These are phyloP conservation scores for Elmis aenea DNA, from an alignment of 2,888 invertebrate genomes.

Conservation along the genomic window DNA sequence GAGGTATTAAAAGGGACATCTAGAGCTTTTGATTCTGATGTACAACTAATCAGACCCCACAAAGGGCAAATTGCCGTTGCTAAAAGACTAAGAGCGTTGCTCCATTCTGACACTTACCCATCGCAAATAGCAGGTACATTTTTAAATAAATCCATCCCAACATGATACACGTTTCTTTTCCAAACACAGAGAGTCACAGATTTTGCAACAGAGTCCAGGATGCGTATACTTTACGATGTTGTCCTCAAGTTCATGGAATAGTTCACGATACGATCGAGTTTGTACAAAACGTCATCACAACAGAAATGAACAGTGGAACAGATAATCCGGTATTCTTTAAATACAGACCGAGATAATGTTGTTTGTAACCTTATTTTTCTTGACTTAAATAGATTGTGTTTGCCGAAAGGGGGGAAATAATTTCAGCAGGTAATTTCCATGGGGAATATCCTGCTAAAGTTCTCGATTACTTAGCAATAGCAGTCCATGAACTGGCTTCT, in stretches of 20 bases:
- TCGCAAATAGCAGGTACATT: conserved; percentile 59
- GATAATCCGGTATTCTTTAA: conserved; percentile 55
- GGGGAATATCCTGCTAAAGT: conserved; percentile 67
- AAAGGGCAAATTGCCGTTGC: conserved; percentile 58
- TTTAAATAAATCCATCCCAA: too few relatives aligned
- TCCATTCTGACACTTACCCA: conserved; percentile 58
- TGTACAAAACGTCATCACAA: conserved; percentile 53
- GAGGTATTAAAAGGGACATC: conserved; percentile 64
- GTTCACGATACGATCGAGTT: conserved; percentile 62
- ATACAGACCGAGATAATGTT: not conserved
- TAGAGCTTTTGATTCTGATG: conserved; percentile 58
- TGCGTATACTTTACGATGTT: conserved; percentile 61
- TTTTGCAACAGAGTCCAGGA: conserved; percentile 63
- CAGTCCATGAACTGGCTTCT: conserved; percentile 58
- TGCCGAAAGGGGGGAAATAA: conserved; percentile 54
- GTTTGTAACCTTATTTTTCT: conserved; percentile 2
- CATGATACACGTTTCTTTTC: too few relatives aligned
- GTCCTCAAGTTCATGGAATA: conserved; percentile 62
- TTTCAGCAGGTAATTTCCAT: conserved; percentile 66
- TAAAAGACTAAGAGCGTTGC: conserved; percentile 52
- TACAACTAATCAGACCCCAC: conserved; percentile 59
- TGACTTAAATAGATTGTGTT: conserved; percentile 46
- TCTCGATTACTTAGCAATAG: conserved; percentile 61
- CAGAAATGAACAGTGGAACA: conserved; percentile 63
- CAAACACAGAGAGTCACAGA: conserved; percentile 61